Percentiles rank a stretch among this genome's conserved stretches.
phyloP scores from a whole-genome alignment of 1,140 invertebrate genomes.

The Drosophila sp. region DNA sequence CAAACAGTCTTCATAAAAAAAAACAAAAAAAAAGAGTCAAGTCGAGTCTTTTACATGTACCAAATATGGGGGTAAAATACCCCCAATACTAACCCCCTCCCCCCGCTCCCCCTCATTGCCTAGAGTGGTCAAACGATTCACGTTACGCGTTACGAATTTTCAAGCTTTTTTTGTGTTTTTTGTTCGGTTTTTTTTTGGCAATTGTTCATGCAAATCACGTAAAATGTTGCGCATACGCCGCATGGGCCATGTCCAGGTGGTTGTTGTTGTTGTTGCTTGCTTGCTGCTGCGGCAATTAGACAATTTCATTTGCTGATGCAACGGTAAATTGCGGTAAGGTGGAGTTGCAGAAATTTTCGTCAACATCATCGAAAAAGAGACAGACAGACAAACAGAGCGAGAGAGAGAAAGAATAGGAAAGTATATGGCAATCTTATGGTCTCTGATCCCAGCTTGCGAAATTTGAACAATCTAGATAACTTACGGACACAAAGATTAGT shows the following conservation, averaged over 20 bases:
- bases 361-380: background rate
- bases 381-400: too few relatives aligned
- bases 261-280: constrained; percentile 21
- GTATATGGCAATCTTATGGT: too few relatives aligned
- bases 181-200: constrained; percentile 15
- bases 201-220: constrained; percentile 70
- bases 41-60: background rate
- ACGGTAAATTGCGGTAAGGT: constrained; percentile 45
- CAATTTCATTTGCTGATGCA: constrained; percentile 53
- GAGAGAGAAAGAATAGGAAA: too few relatives aligned
- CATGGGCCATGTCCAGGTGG: constrained; percentile 36
- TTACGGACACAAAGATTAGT: too few relatives aligned
- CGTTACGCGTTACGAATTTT: constrained; percentile 37
- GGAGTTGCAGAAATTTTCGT: constrained; percentile 13
- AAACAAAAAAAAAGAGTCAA: background rate
- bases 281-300: constrained; percentile 47
- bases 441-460: too few relatives aligned
- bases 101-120: background rate
- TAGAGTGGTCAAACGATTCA: constrained; percentile 14
- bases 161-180: constrained; percentile 9
- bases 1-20: background rate
- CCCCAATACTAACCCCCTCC: background rate
- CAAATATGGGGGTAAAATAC: constrained; percentile 15
- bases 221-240: constrained; percentile 52
- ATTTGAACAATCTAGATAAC: too few relatives aligned